These are phyloP conservation scores for Zophobas morio DNA, from an alignment of 1,140 invertebrate species.

Conservation along the genomic window DNA sequence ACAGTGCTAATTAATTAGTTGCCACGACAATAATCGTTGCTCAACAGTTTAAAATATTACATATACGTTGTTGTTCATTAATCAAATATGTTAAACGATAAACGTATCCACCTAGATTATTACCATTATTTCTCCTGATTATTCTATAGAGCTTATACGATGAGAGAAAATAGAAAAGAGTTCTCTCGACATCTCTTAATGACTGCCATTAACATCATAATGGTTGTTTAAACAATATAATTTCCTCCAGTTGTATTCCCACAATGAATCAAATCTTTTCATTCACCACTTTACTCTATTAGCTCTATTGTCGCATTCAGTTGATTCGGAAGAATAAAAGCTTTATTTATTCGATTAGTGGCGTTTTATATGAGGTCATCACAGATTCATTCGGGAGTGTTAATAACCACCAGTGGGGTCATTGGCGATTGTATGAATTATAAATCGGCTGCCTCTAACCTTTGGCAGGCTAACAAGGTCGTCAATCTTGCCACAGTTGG, in stretches of 20 bases:
- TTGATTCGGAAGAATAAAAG: conserved; percentile 33
- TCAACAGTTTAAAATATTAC: background rate
- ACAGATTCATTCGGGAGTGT: conserved; percentile 41
- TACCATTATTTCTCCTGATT: background rate
- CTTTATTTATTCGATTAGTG: conserved; percentile 39
- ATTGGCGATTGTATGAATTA: conserved; percentile 27
- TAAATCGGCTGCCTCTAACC: conserved; percentile 33
- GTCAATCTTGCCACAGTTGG: background rate
- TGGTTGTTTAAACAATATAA: conserved; percentile 22
- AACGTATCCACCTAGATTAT: background rate
- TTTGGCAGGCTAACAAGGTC: conserved; percentile 28
- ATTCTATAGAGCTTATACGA: no score
- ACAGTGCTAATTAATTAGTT: conserved; percentile 4
- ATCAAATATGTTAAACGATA: background rate
- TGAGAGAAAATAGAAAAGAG: background rate
- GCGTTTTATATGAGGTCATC: conserved; percentile 41
- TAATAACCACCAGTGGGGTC: conserved; percentile 39
- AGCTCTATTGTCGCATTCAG: conserved; percentile 22
- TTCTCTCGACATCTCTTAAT: conserved; percentile 13
- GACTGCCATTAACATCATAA: conserved; percentile 24
- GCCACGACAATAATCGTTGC: background rate
- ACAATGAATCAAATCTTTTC: conserved; percentile 35
- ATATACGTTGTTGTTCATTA: conserved; percentile 6
- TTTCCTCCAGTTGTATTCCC: conserved; percentile 6
- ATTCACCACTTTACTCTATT: conserved; percentile 32